These are phyloP conservation scores for Hyaena hyaena DNA, from an alignment of 2,113 vertebrate genomes.

Conservation along the genomic window DNA sequence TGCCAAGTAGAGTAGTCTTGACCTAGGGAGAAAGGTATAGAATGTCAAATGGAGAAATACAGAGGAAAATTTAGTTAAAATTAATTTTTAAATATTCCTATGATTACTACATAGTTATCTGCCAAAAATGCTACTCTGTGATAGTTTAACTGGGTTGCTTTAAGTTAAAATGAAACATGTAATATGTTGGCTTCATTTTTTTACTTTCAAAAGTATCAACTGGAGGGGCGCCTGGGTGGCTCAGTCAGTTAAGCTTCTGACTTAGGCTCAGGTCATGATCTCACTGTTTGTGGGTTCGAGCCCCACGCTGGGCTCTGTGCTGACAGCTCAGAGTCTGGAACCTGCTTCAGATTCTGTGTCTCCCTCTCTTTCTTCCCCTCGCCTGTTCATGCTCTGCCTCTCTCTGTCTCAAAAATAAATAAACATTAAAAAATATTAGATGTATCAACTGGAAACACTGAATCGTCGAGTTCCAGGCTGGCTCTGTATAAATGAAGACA, in stretches of 20 bases:
- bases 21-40: not conserved
- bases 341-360: too few species aligned
- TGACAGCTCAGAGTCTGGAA: too few species aligned
- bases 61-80: conserved; percentile 63
- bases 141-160: conserved; percentile 21
- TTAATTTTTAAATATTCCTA: conserved; percentile 57
- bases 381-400: too few species aligned
- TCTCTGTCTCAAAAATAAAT: too few species aligned
- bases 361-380: too few species aligned
- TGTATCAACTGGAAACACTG: not conserved
- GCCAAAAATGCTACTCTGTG: not conserved
- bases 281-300: too few species aligned
- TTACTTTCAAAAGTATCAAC: not conserved
- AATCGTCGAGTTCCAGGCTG: not conserved
- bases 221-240: too few species aligned
- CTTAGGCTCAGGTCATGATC: too few species aligned
- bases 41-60: not conserved
- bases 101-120: conserved; percentile 32
- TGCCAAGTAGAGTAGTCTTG: not conserved
- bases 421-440: too few species aligned
- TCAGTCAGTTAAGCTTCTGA: too few species aligned
- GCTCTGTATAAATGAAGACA: not conserved
- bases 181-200: not conserved
- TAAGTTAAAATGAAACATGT: conserved; percentile 36
- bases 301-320: too few species aligned